Conservation (phyloP, 2,888 invertebrate genomes). For the Leucania comma region DNA sequence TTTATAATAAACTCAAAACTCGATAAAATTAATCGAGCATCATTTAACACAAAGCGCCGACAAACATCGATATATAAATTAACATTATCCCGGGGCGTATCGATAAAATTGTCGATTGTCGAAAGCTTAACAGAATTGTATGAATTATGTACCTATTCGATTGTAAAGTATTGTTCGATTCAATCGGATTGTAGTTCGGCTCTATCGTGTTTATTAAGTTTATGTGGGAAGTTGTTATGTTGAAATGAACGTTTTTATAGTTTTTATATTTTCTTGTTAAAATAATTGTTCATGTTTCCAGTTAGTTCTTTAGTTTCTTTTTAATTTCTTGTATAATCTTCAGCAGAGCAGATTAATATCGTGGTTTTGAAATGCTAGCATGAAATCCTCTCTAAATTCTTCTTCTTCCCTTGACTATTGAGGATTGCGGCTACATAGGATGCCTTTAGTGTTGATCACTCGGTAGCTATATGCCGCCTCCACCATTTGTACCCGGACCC, state of each 20-base stretch:
- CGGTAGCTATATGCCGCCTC: background rate
- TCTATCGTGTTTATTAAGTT: slow-evolving; percentile 58
- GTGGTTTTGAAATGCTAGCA: too few species aligned
- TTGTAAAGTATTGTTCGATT: slow-evolving; percentile 65
- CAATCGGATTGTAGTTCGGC: slow-evolving; percentile 61
- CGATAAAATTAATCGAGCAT: slow-evolving; percentile 72
- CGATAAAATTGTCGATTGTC: slow-evolving; percentile 69
- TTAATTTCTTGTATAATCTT: too few species aligned
- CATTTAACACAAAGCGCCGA: slow-evolving; percentile 69
- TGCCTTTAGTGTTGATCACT: background rate
- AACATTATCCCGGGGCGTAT: slow-evolving; percentile 68
- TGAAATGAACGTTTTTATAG: slow-evolving; percentile 24
- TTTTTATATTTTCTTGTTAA: background rate
- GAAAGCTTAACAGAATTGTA: slow-evolving; percentile 71
- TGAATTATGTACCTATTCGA: slow-evolving; percentile 66
- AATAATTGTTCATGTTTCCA: background rate
- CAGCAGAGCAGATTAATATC: too few species aligned
- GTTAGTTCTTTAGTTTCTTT: background rate
- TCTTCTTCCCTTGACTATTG: background rate
- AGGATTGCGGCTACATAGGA: background rate
- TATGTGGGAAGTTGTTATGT: slow-evolving; percentile 42
- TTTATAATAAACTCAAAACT: slow-evolving; percentile 67
- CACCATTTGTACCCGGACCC: background rate
- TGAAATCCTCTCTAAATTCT: background rate
- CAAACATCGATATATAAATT: slow-evolving; percentile 69